These are phyloP conservation scores for Ochotona curzoniae DNA, from an alignment of 2,113 vertebrate genomes.

Conservation along the genomic window DNA sequence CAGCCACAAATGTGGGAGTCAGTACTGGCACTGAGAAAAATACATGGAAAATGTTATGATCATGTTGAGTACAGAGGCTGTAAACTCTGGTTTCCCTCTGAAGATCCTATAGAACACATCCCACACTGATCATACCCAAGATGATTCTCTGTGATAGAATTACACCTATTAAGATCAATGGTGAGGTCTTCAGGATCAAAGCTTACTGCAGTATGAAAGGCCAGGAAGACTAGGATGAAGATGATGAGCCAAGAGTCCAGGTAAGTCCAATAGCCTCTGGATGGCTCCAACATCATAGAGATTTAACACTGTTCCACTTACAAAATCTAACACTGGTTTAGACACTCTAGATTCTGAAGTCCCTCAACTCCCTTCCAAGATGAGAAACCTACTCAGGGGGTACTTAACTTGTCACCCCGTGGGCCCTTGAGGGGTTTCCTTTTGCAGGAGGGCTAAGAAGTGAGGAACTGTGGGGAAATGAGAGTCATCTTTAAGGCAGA, in stretches of 20 bases:
- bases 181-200: conserved; percentile 3
- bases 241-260: background rate
- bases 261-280: background rate
- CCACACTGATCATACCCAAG: background rate
- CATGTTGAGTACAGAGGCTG: background rate
- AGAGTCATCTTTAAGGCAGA: conserved; percentile 93
- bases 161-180: background rate
- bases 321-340: conserved; percentile 83
- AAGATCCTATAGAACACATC: background rate
- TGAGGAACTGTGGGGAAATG: conserved; percentile 84
- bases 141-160: conserved; percentile 11
- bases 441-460: conserved; percentile 76
- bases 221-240: background rate
- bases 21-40: background rate
- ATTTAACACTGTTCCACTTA: conserved; percentile 86
- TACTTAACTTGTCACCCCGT: conserved; percentile 76
- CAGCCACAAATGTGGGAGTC: background rate
- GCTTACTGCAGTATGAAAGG: background rate
- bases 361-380: conserved; percentile 28
- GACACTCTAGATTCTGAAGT: conserved; percentile 44
- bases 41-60: background rate
- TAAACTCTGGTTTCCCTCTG: background rate
- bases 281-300: conserved; percentile 54
- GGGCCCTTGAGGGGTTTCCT: conserved; percentile 80
- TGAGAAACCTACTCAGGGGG: background rate